Conservation (phyloP, 2,113 vertebrate species). For the Pelvicachromis taeniatus region DNA sequence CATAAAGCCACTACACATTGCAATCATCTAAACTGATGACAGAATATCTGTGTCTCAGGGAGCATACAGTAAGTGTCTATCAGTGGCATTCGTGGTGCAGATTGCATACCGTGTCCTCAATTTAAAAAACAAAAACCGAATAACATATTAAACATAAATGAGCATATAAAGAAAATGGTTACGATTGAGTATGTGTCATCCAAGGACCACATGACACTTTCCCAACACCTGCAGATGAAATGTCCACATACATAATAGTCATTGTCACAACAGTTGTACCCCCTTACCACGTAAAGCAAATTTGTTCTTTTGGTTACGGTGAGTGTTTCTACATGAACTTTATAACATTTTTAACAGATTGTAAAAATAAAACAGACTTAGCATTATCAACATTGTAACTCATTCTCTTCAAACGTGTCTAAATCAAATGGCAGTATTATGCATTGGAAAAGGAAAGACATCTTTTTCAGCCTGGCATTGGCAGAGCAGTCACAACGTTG, state of each 20-base stretch:
- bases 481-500: conserved; percentile 39
- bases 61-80: conserved; percentile 69
- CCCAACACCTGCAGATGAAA: conserved; percentile 23
- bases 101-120: conserved; percentile 73
- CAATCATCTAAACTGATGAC: conserved; percentile 61
- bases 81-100: conserved; percentile 73
- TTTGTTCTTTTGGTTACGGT: conserved; percentile 47
- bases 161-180: conserved; percentile 28
- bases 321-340: neutral
- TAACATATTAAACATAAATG: conserved; percentile 29
- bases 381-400: conserved; percentile 59
- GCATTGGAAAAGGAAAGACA: conserved; percentile 67
- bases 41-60: conserved; percentile 54
- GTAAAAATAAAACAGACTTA: conserved; percentile 65
- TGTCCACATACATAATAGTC: conserved; percentile 8
- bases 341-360: conserved; percentile 7
- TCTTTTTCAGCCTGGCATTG: conserved; percentile 45
- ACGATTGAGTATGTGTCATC: neutral
- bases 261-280: neutral
- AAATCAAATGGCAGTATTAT: conserved; percentile 69
- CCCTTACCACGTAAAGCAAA: conserved; percentile 36
- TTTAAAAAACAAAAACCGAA: conserved; percentile 15
- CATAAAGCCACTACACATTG: conserved; percentile 48
- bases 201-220: conserved; percentile 13
- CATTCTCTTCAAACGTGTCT: conserved; percentile 49